A percentile compares a stretch with the other conserved stretches of the same genome.
phyloP scores from a whole-genome alignment of 1,140 invertebrate species.

The Rhynchophorus ferrugineus region DNA sequence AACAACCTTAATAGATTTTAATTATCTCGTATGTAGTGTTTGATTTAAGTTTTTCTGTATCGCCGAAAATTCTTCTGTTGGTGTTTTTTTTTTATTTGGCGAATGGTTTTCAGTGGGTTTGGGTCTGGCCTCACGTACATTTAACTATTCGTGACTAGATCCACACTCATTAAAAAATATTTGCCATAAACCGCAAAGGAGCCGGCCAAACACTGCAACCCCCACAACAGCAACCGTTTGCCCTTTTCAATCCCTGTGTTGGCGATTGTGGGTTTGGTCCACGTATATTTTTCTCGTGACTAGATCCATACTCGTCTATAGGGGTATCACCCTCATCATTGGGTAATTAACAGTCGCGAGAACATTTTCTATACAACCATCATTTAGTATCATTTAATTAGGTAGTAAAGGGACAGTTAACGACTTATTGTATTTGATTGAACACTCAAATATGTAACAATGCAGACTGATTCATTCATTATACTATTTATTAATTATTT shows the following conservation, averaged over 20 bases:
- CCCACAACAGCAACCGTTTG: too few species aligned
- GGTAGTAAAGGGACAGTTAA: too few species aligned
- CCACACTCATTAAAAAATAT: slow-evolving; percentile 70
- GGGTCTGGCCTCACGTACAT: slow-evolving; percentile 60
- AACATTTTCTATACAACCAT: too few species aligned
- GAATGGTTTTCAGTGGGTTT: slow-evolving; percentile 53
- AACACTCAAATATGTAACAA: too few species aligned
- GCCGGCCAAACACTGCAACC: too few species aligned
- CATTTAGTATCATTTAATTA: too few species aligned
- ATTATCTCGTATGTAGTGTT: neutral
- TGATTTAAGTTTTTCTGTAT: neutral
- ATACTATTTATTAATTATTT: too few species aligned
- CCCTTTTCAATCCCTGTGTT: slow-evolving; percentile 44
- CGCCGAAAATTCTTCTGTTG: neutral
- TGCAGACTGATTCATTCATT: too few species aligned
- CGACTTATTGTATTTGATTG: too few species aligned
- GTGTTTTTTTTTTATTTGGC: slow-evolving; percentile 2
- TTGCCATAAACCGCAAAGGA: too few species aligned
- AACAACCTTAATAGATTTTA: neutral
- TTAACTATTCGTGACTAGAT: slow-evolving; percentile 68
- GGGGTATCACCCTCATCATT: slow-evolving; percentile 26
- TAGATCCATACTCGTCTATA: slow-evolving; percentile 82
- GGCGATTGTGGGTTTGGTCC: slow-evolving; percentile 73
- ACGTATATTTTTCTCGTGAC: slow-evolving; percentile 59
- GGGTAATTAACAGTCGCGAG: neutral